A percentile compares a stretch with the other conserved stretches of the same genome.
Conservation (phyloP, 2,113 vertebrate species). For the Edolisoma coerulescens region DNA sequence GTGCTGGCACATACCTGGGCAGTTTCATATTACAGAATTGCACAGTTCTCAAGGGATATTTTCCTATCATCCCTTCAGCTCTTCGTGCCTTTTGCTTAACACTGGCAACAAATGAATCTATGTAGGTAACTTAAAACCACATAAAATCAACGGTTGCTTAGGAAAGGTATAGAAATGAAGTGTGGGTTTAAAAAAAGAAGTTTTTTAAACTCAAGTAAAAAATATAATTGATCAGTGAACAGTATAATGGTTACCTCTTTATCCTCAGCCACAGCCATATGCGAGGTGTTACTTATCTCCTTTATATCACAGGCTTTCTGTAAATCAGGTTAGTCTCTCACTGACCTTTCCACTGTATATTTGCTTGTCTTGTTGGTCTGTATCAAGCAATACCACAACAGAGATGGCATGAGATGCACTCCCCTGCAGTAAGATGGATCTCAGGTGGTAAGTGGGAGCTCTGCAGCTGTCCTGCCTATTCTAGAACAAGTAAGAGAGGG, state of each 20-base stretch:
- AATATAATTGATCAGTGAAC: not conserved
- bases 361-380: not conserved
- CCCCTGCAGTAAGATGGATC: not conserved
- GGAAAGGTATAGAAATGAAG: not conserved
- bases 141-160: not conserved
- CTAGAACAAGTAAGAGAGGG: not conserved
- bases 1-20: not conserved
- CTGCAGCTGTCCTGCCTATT: not conserved
- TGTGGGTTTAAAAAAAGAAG: not conserved
- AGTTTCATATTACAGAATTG: not conserved
- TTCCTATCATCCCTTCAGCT: not conserved
- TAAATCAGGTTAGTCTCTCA: not conserved
- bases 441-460: not conserved
- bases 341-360: too few relatives aligned
- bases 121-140: not conserved
- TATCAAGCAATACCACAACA: not conserved
- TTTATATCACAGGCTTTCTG: not conserved
- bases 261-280: not conserved
- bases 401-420: not conserved
- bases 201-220: not conserved
- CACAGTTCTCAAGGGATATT: not conserved
- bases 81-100: not conserved
- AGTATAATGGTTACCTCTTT: not conserved
- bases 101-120: not conserved
- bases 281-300: not conserved